Evolutionary conservation across 2,888 invertebrate species (phyloP).

Genomic region (Aleiodes alternator): DNA sequence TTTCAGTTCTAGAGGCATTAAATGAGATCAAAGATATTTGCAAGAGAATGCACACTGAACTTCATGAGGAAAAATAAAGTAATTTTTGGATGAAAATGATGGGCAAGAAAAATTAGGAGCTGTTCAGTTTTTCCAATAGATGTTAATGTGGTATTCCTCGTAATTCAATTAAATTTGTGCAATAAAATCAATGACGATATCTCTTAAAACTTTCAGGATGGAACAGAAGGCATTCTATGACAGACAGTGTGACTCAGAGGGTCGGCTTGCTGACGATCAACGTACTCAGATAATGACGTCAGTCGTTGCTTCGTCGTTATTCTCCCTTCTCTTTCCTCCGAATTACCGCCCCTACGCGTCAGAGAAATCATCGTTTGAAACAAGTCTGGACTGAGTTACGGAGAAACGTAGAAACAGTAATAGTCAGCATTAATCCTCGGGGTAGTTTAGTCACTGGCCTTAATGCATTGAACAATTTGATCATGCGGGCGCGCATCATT

Average conservation of each 20-base stretch:
- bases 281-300: slow-evolving; percentile 70
- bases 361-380: slow-evolving; percentile 70
- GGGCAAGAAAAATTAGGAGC: too few relatives aligned
- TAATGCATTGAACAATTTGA: slow-evolving; percentile 51
- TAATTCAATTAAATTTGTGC: not conserved
- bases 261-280: slow-evolving; percentile 68
- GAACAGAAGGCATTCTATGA: slow-evolving; percentile 4
- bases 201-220: too few relatives aligned
- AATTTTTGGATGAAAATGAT: too few relatives aligned
- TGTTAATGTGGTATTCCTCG: too few relatives aligned
- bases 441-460: slow-evolving; percentile 60
- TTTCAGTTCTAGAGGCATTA: too few relatives aligned
- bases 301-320: slow-evolving; percentile 48
- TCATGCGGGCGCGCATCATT: too few relatives aligned
- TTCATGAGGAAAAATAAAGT: too few relatives aligned
- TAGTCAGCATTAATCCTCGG: slow-evolving; percentile 59
- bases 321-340: slow-evolving; percentile 58
- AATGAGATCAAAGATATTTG: too few relatives aligned
- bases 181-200: too few relatives aligned
- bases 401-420: slow-evolving; percentile 51
- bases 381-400: slow-evolving; percentile 53
- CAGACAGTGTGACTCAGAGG: slow-evolving; percentile 69
- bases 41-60: too few relatives aligned
- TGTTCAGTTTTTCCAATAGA: too few relatives aligned
- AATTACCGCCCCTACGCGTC: slow-evolving; percentile 44